Base-by-base conservation (phyloP, 1,140 invertebrate species). In the Drosophila takahashii region DNA sequence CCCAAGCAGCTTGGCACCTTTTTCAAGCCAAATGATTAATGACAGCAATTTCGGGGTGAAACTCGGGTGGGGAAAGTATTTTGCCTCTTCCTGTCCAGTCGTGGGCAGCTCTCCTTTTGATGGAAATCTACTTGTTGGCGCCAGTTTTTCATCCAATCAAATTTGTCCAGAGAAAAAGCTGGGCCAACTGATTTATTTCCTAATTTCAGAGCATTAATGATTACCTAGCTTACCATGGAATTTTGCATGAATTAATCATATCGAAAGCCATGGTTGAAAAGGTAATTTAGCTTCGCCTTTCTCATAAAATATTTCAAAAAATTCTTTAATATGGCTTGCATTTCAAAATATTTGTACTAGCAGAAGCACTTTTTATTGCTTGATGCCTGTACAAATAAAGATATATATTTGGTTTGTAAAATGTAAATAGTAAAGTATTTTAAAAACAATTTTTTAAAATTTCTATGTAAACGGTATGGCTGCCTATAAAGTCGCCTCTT, bases 21-120 rank as follows among this genome's bases (percentile, higher is more conserved):
- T 78, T 81, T 72, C 42, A 15, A 52, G 51, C 67, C 79, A 72
- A 87, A 89, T 89, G 84, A 89, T 89, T 89, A 89, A 89, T 89
- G 84, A 89, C 85, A 78, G 73, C 77, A 51, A 84, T 77, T 89
- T 73, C 53, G 41, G 15, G 45, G 5, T 22, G 26, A 59, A 58
- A 26, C 32, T 62, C 10, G 45, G 22, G 22, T 47, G 26, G 37
- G 44, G 7, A 42, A 37, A 59, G 29, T 32, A 45, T 61, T 73
- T 50, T 48, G 42, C 52, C 36, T 15, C 22, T 51, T 65, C 18
- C 54, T 54, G 50, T 70, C 64, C 50, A 37, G 64, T 16, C 36
- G 54, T 70, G 66, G 51, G 60, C 57, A 56, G 47, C 42, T 59
- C 41, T 42, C 32, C 51, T n/a, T 70, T 76, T 73, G 81, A 85